Conservation (phyloP, 1,140 invertebrate genomes). For the Drosophila arawakana region DNA sequence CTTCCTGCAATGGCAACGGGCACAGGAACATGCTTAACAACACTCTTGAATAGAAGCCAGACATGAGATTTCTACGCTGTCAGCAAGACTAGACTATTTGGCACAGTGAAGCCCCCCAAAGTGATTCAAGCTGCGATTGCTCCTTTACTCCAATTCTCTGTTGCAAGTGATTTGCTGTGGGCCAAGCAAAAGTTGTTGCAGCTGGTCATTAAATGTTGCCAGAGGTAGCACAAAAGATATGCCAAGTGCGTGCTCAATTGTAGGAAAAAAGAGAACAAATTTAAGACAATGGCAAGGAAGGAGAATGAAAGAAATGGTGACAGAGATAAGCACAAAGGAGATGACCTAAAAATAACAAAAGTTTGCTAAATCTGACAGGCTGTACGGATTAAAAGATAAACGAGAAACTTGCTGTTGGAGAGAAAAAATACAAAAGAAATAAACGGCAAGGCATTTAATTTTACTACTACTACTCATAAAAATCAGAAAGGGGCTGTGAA, state of each 20-base stretch:
- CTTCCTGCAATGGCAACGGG: conserved; percentile 5
- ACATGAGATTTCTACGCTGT: conserved; percentile 4
- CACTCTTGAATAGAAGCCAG: conserved; percentile 5
- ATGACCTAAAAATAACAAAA: conserved; percentile 32
- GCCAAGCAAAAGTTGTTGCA: not conserved
- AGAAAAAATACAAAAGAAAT: not conserved
- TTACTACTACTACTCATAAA: not conserved
- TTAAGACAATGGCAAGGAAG: conserved; percentile 1
- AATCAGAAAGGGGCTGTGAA: too few relatives aligned
- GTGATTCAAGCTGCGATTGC: conserved; percentile 12
- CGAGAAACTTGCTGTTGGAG: conserved; percentile 16
- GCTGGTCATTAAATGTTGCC: conserved; percentile 51
- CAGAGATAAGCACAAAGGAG: conserved; percentile 16
- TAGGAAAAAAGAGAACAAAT: conserved; percentile 19
- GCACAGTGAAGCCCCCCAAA: conserved; percentile 10
- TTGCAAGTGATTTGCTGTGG: not conserved
- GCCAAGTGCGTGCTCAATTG: conserved; percentile 58
- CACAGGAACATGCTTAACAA: conserved; percentile 16
- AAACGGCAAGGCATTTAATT: not conserved
- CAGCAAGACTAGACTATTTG: conserved; percentile 15
- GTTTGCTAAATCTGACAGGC: conserved; percentile 1
- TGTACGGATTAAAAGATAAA: conserved; percentile 21
- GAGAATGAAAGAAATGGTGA: not conserved
- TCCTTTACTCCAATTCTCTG: not conserved
- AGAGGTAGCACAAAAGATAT: conserved; percentile 34